These are phyloP conservation scores for Amblyjoppa proteus DNA, from an alignment of 2,888 invertebrate genomes.

Conservation along the genomic window DNA sequence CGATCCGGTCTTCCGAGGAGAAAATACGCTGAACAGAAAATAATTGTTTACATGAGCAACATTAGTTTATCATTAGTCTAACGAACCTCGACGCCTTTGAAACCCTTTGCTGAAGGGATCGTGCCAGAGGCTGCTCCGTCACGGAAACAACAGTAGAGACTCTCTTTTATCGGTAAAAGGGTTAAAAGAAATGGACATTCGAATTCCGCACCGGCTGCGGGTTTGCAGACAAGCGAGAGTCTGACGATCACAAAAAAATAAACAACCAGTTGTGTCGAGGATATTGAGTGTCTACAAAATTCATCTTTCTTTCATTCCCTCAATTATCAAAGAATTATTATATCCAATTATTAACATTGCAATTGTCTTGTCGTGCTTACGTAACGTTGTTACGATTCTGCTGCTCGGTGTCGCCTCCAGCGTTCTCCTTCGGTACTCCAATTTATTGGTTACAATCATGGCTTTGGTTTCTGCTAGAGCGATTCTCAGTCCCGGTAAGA, in stretches of 20 bases:
- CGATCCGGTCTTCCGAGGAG: not conserved
- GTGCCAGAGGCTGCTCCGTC: not conserved
- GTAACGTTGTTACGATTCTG: constrained; percentile 13
- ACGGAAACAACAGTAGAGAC: not conserved
- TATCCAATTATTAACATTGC: not conserved
- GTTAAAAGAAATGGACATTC: not conserved
- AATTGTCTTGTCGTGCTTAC: constrained; percentile 12
- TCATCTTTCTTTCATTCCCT: not conserved
- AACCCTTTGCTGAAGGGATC: not conserved
- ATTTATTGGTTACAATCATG: constrained; percentile 77
- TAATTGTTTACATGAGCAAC: not conserved
- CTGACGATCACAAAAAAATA: not conserved
- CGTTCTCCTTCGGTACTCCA: constrained; percentile 56
- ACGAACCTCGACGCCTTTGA: not conserved
- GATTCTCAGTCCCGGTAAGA: constrained; percentile 82
- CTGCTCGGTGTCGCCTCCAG: constrained; percentile 17
- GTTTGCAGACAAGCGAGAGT: constrained; percentile 14
- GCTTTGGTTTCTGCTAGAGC: constrained; percentile 80
- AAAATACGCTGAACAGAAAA: not conserved
- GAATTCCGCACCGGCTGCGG: constrained; percentile 9
- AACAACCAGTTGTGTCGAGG: not conserved
- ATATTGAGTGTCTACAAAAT: not conserved
- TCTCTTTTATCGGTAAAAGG: not conserved
- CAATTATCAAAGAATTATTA: not conserved
- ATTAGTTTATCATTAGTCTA: not conserved